Evolutionary conservation across 2,797 vertebrate species (phyloP), one percentile per base, ranked within the genome.

Genomic region (Girardinus metallicus): DNA sequence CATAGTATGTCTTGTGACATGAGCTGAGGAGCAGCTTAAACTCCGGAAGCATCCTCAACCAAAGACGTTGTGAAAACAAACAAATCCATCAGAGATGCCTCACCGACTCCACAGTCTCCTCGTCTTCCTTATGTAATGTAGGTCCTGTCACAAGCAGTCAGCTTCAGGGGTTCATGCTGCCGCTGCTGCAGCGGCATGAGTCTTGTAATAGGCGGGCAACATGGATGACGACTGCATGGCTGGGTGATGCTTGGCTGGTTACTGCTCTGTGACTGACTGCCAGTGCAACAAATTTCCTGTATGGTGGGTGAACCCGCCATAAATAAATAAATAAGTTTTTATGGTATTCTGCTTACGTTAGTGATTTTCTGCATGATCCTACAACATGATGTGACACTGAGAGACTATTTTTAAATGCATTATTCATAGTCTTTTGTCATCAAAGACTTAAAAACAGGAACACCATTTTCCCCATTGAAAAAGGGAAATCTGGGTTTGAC

Each of bases 71-170:
- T 81, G 70, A 87, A 92, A 89, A 92, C 87, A 91, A 92, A 92
- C 88, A 85, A 89, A 91, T 92, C 84, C 85, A 87, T 89, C 84
- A 84, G 85, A 86, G 94, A 90, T 89, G 86, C 89, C 86, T 93
- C 84, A 53, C 84, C 87, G 89, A 86, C 85, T 90, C 74, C 82
- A 81, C 80, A 78, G 84, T 89, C 86, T 86, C 88, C 79, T 84
- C 82, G 71, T 83, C 80, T 39, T 86, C 77, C 92, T 96, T 95
- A 94, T 86, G 89, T 94, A 95, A 95, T 53, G 16, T 84, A 87
- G 86, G 81, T 90, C 90, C 91, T 95, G 95, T 94, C 95, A 95
- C 84, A 89, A 79, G 85, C 74, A 87, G 91, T 95, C 92, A 94
- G 91, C 93, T 83, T 95, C 92, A 93, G 89, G 80, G 79, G 77